Percentiles rank a stretch among this genome's conserved stretches.
These are phyloP conservation scores for Tapirus terrestris DNA, from an alignment of 2,113 vertebrate genomes.

Conservation along the genomic window DNA sequence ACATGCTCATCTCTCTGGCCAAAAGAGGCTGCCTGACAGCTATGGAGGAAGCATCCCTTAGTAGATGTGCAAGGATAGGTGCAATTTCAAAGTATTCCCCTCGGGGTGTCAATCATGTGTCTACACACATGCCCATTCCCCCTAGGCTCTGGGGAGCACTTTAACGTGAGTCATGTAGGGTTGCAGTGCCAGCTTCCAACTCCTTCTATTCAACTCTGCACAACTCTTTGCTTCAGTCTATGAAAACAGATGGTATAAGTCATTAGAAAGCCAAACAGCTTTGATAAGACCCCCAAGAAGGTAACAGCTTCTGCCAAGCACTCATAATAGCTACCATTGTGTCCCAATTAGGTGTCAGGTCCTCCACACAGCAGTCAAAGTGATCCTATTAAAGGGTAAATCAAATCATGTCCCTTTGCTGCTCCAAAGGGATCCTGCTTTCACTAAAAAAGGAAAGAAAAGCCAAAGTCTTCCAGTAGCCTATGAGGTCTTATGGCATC, in stretches of 20 bases:
- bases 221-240: not conserved
- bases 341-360: not conserved
- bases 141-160: not conserved
- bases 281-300: slow-evolving; percentile 3
- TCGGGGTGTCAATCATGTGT: rapidly evolving
- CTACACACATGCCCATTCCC: not conserved
- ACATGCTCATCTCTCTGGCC: not conserved
- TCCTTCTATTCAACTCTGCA: not conserved
- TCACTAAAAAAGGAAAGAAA: not conserved
- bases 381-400: not conserved
- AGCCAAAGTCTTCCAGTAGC: not conserved
- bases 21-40: not conserved
- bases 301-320: not conserved
- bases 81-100: not conserved
- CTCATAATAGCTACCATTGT: not conserved
- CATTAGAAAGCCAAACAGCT: slow-evolving; percentile 33
- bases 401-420: not conserved
- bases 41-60: not conserved
- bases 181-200: not conserved
- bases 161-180: not conserved
- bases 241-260: slow-evolving; percentile 9
- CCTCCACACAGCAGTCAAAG: not conserved
- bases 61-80: not conserved
- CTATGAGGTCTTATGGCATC: not conserved
- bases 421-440: not conserved